Base-by-base conservation (phyloP, 2,113 vertebrate genomes). In the Psettodes erumei region DNA sequence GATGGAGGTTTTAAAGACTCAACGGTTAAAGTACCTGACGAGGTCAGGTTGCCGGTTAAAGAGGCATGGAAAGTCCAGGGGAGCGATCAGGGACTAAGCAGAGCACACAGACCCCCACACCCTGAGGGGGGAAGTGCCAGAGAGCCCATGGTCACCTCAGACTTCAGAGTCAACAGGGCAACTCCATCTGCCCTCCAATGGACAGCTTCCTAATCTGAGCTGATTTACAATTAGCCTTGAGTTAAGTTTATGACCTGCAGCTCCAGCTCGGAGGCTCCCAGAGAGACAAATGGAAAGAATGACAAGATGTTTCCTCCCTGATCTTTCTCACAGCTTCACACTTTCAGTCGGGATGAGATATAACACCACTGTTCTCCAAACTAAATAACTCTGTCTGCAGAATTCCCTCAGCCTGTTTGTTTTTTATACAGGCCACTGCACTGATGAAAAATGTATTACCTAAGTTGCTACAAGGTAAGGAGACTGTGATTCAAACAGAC, bases 11-110 rank as follows among this genome's bases (percentile, higher is more conserved):
- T 81, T 42, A 48, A 84, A 71, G 56, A 51, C 38, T 74, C 47
- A 71, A 74, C 79, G 79, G 72, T 74, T 82, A 48, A 77, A 83
- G 76, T 42, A 58, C 68, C 65, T 84, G 67, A 63, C 1, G 48
- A 78, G 73, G 69, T 91, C 81, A 61, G 69, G 81, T 89, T 90
- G 75, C 82, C n/a, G 61, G 71, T 86, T 77, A 75, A 83, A 55
- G 70, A 81, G 79, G 54, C 68, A 74, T 28, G 64, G 42, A 51
- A 73, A 82, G 84, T 83, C 75, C 66, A 77, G 56, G 55, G 78
- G 71, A 69, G 78, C 15, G 66, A 86, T 79, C 18, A 65, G 61
- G 60, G 84, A 79, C 61, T 65, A 69, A 63, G 75, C 60, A 50
- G 59, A 77, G 70, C 8, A 12, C 71, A 83, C 27, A 64, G 45